Evolutionary conservation across 2,888 invertebrate species (phyloP).

Genomic region (Lysandra coridon): DNA sequence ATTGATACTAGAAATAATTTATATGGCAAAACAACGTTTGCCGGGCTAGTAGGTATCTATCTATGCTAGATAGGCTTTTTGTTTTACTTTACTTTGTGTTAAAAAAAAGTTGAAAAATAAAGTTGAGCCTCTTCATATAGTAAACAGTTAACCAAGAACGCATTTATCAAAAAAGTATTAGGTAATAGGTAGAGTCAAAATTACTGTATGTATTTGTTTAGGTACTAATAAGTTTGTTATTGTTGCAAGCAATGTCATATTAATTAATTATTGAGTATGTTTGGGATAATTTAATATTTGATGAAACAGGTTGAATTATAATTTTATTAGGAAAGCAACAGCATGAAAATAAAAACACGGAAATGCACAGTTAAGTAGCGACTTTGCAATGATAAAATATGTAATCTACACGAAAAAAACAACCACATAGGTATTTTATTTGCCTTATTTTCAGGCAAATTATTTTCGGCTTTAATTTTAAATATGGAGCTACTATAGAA

Average conservation of each 20-base stretch:
- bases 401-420: neutral
- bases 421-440: neutral
- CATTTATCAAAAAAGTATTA: neutral
- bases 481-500: no score
- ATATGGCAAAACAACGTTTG: no score
- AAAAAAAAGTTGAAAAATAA: no score
- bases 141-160: neutral
- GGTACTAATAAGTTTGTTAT: neutral
- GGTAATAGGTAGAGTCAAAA: neutral
- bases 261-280: neutral
- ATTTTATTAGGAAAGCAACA: constrained; percentile 15
- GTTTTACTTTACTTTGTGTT: no score
- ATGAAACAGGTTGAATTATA: neutral
- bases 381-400: neutral
- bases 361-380: constrained; percentile 1
- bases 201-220: neutral
- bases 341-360: neutral
- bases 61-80: no score
- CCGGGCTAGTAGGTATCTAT: no score
- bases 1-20: no score
- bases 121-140: no score
- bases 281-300: neutral
- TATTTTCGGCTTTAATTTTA: neutral
- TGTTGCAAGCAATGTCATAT: neutral
- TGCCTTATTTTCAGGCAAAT: neutral